phyloP scores from a whole-genome alignment of 2,113 vertebrate genomes.

The Chlorodrepanis virens region DNA sequence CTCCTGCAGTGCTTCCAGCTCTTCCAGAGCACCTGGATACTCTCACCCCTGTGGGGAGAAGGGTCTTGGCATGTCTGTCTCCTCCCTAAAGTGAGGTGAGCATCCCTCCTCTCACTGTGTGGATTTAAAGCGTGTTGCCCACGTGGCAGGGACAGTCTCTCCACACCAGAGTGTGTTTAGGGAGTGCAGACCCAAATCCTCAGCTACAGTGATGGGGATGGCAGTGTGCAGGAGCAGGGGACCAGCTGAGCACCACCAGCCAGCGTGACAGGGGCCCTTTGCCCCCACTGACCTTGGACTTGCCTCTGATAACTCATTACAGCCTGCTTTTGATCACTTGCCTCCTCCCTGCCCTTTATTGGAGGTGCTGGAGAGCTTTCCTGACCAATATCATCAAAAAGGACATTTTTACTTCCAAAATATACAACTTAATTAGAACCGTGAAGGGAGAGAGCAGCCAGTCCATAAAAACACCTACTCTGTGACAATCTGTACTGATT shows the following conservation, averaged over 20 bases:
- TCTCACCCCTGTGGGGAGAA: neutral
- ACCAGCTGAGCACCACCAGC: neutral
- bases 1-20: neutral
- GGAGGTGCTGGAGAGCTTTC: slow-evolving; percentile 11
- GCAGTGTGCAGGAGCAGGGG: neutral
- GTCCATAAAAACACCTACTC: slow-evolving; percentile 1
- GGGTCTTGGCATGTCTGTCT: neutral
- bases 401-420: slow-evolving; percentile 51
- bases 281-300: neutral
- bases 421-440: slow-evolving; percentile 39
- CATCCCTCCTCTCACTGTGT: rapidly evolving
- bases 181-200: neutral
- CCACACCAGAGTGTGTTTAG: neutral
- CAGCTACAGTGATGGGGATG: rapidly evolving
- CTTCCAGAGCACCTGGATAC: neutral
- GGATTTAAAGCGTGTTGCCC: neutral
- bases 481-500: neutral
- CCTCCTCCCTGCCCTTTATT: neutral
- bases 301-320: neutral
- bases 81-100: neutral
- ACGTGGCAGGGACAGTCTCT: neutral
- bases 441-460: neutral
- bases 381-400: neutral
- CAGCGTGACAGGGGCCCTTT: rapidly evolving
- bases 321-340: neutral